phyloP scores from a whole-genome alignment of 2,888 invertebrate species.

The Allygus modestus region DNA sequence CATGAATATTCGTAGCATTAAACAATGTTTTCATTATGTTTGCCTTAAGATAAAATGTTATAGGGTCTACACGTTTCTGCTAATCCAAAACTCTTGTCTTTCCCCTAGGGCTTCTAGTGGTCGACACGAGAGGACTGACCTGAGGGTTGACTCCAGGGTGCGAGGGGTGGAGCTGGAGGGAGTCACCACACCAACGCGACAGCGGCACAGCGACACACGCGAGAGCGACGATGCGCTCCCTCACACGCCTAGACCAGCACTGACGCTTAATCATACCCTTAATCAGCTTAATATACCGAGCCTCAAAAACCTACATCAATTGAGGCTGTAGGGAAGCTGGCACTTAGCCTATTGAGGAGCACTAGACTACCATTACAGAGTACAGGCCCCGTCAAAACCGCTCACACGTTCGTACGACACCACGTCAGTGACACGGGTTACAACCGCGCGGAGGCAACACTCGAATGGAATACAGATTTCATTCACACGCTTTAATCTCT shows the following conservation, averaged over 20 bases:
- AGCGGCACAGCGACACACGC: not conserved
- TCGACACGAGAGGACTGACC: no score
- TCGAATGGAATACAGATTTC: no score
- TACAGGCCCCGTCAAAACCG: constrained; percentile 47
- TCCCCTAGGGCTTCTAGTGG: no score
- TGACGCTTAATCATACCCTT: constrained; percentile 59
- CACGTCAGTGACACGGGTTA: not conserved
- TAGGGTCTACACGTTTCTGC: no score
- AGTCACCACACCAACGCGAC: not conserved
- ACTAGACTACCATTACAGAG: constrained; percentile 56
- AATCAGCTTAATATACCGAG: constrained; percentile 63
- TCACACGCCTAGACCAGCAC: constrained; percentile 38
- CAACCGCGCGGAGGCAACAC: not conserved
- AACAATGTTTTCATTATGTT: no score
- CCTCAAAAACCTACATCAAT: constrained; percentile 62
- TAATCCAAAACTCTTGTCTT: no score
- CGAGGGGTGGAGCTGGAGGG: constrained; percentile 22
- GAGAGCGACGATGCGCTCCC: constrained; percentile 9
- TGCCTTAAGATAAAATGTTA: no score
- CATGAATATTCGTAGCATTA: no score
- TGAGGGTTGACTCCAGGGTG: not conserved
- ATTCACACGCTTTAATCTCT: no score
- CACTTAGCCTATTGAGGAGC: constrained; percentile 63
- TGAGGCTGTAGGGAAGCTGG: constrained; percentile 60
- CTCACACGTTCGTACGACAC: constrained; percentile 13